phyloP scores from a whole-genome alignment of 2,113 vertebrate genomes.

The Muntiacus muntjak region DNA sequence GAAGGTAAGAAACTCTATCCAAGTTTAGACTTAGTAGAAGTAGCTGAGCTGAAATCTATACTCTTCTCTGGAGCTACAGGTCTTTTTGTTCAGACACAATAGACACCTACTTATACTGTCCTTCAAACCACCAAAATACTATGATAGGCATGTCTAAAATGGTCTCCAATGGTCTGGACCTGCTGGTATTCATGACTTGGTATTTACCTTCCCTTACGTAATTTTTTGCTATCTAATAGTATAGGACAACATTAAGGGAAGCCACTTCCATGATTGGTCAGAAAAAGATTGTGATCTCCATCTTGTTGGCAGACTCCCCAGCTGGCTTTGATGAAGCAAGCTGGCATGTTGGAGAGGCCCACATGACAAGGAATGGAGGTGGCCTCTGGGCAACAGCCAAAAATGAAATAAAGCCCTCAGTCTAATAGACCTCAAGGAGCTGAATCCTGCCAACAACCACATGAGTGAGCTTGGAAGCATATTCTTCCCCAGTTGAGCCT shows the following conservation, averaged over 20 bases:
- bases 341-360: neutral
- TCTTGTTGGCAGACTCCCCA: neutral
- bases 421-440: neutral
- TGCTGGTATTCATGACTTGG: neutral
- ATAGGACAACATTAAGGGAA: neutral
- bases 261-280: neutral
- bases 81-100: neutral
- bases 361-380: neutral
- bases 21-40: neutral
- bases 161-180: neutral
- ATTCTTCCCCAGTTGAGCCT: neutral
- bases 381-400: neutral
- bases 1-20: neutral
- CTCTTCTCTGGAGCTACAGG: neutral
- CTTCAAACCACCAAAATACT: neutral
- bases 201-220: neutral
- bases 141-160: neutral
- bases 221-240: neutral
- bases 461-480: neutral
- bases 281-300: neutral
- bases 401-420: neutral
- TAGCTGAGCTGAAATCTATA: neutral
- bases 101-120: neutral
- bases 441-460: neutral
- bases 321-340: neutral